Percentiles rank a stretch among this genome's conserved stretches.
Evolutionary conservation across 2,113 vertebrate species (phyloP).

Genomic region (Entelurus aequoreus): DNA sequence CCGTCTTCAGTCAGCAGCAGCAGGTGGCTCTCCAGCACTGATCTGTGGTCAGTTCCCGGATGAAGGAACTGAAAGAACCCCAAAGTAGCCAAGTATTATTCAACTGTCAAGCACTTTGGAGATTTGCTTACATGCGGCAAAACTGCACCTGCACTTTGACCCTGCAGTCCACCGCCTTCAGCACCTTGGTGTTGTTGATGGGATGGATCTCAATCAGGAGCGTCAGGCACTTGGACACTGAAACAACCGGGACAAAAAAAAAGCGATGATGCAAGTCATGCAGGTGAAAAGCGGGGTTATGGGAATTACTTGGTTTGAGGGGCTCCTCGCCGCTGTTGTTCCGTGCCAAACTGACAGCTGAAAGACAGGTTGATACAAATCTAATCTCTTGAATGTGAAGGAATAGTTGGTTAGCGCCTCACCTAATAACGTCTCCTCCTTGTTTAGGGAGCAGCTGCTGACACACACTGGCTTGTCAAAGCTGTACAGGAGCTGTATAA

Average conservation of each 20-base stretch:
- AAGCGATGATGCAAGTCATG: not conserved
- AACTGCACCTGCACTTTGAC: slow-evolving; percentile 81
- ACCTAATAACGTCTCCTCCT: slow-evolving; percentile 88
- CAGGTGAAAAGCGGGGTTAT: slow-evolving; percentile 14
- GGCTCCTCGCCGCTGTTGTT: slow-evolving; percentile 61
- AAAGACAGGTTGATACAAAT: slow-evolving; percentile 11
- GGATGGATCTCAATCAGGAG: slow-evolving; percentile 90
- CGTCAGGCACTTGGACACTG: slow-evolving; percentile 85
- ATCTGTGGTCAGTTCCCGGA: slow-evolving; percentile 61
- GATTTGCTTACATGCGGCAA: not conserved
- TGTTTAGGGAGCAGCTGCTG: slow-evolving; percentile 90
- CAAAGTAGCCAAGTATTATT: not conserved
- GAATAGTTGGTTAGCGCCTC: slow-evolving; percentile 47
- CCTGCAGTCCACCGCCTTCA: slow-evolving; percentile 89
- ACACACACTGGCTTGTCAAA: slow-evolving; percentile 87
- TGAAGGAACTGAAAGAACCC: slow-evolving; percentile 79
- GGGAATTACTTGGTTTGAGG: slow-evolving; percentile 81
- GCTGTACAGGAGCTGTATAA: slow-evolving; percentile 81
- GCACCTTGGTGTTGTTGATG: slow-evolving; percentile 88
- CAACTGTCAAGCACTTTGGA: not conserved
- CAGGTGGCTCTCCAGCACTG: slow-evolving; percentile 76
- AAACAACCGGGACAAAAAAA: not conserved
- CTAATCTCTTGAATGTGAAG: not conserved
- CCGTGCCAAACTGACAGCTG: slow-evolving; percentile 85
- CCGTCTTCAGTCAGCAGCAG: slow-evolving; percentile 89